Base-by-base conservation (phyloP, 2,888 invertebrate species). In the Cistogaster globosa region DNA sequence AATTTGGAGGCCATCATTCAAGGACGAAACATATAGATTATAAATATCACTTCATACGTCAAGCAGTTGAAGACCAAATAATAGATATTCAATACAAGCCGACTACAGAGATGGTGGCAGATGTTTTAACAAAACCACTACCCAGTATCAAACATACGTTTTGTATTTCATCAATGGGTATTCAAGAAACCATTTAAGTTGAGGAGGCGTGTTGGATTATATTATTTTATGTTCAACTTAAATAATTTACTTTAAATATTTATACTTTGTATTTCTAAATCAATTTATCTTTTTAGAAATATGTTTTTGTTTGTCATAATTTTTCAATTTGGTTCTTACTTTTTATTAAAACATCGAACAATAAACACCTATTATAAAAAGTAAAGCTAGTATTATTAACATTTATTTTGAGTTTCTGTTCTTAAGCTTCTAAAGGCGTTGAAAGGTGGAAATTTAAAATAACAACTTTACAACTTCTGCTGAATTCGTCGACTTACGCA, bases 1-100 rank as follows among this genome's bases (percentile, higher is more conserved):
- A 60, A 7, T 36, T 60, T 60, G 60, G 60, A n/a, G 32, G 32
- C 14, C 60, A 60, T 36, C 60, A 60, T 60, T 36, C 60, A 60
- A 60, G 60, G n/a, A 60, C 60, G 4, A 60, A 60, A n/a, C 60
- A 60, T n/a, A 36, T 60, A 26, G 36, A 60, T 36, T 60, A 60
- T n/a, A 60, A 60, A n/a, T 60, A 60, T n/a, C 16, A 60, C 11
- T 60, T 60, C 36, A 36, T 60, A 36, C 32, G 36, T n/a, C 32
- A 60, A n/a, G n/a, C 60, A 36, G 16, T 60, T 14, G 60, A 60
- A 18, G 53, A 53, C n/a, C 6, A 18, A 20, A 18, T 53, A 18
- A 48, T 48, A 48, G 48, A 48, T 12, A 16, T 48, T 48, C 48
- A 48, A 14, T 48, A 48, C 16, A 48, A 48, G 14, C 16, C 14